Percentiles rank a stretch among this genome's conserved stretches.
phyloP scores from a whole-genome alignment of 2,113 vertebrate species.

The Apteryx mantelli region DNA sequence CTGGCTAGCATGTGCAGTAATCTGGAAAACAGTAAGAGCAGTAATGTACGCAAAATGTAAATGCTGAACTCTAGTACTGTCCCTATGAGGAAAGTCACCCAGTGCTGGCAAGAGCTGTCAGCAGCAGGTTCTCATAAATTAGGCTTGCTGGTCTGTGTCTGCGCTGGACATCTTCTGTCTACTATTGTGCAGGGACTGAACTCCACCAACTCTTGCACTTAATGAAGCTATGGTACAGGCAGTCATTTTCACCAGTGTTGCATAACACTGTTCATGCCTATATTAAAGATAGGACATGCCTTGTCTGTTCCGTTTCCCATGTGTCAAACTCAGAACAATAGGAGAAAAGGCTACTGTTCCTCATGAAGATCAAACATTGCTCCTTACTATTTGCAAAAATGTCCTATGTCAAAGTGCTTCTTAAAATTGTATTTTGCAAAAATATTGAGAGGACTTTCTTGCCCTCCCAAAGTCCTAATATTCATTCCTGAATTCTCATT shows the following conservation, averaged over 20 bases:
- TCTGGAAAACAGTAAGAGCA: constrained; percentile 13
- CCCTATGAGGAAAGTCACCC: neutral
- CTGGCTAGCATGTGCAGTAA: neutral
- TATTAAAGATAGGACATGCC: neutral
- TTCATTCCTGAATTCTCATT: neutral
- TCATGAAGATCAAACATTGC: neutral
- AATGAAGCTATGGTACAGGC: neutral
- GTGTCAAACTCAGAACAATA: neutral
- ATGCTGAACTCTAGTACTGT: neutral
- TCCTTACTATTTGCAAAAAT: neutral
- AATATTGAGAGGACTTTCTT: neutral
- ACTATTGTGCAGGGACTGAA: neutral
- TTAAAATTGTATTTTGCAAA: neutral
- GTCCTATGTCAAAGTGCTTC: neutral
- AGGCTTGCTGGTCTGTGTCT: neutral
- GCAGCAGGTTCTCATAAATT: neutral
- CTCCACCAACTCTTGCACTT: neutral
- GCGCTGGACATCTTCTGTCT: neutral
- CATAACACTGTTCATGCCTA: neutral
- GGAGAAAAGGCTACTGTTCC: neutral
- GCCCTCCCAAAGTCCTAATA: neutral
- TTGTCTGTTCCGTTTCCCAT: neutral
- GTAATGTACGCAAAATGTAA: constrained; percentile 10
- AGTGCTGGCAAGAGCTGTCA: neutral
- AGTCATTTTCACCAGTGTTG: neutral